Conservation (phyloP, 2,888 invertebrate species). For the Hymenopus coronatus region DNA sequence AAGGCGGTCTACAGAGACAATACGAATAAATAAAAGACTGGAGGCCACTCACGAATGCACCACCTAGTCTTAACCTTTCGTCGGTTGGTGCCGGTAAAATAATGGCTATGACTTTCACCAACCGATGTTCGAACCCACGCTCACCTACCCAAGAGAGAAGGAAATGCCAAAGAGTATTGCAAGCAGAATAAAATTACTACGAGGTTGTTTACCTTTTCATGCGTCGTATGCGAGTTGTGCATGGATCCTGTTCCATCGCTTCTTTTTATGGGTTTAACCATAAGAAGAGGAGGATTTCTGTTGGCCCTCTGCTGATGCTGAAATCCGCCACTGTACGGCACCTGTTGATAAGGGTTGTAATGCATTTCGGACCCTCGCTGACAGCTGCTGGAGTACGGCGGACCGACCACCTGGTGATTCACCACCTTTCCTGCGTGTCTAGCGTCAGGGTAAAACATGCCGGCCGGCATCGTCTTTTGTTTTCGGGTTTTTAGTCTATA, state of each 20-base stretch:
- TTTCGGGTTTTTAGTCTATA: not conserved
- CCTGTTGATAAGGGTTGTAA: not conserved
- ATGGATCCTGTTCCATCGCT: not conserved
- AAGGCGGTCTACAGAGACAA: too few relatives aligned
- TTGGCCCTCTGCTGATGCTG: not conserved
- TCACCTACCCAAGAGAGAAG: not conserved
- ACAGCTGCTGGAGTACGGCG: not conserved
- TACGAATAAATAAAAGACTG: too few relatives aligned
- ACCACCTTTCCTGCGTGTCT: not conserved
- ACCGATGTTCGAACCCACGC: not conserved
- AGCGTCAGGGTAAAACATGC: not conserved
- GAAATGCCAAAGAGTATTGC: not conserved
- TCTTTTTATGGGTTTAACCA: conserved; percentile 28
- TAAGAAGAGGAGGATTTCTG: conserved; percentile 26
- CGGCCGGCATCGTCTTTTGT: not conserved
- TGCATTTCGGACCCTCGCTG: not conserved
- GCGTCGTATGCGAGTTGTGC: not conserved
- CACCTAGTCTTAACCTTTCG: too few relatives aligned
- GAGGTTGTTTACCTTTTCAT: not conserved
- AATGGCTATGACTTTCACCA: not conserved
- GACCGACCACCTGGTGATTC: not conserved
- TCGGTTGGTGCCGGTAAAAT: too few relatives aligned
- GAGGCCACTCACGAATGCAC: too few relatives aligned
- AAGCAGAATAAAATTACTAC: not conserved
- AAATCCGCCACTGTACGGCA: not conserved